Conservation (phyloP, 2,113 vertebrate species). For the Machaerirhynchus nigripectus region DNA sequence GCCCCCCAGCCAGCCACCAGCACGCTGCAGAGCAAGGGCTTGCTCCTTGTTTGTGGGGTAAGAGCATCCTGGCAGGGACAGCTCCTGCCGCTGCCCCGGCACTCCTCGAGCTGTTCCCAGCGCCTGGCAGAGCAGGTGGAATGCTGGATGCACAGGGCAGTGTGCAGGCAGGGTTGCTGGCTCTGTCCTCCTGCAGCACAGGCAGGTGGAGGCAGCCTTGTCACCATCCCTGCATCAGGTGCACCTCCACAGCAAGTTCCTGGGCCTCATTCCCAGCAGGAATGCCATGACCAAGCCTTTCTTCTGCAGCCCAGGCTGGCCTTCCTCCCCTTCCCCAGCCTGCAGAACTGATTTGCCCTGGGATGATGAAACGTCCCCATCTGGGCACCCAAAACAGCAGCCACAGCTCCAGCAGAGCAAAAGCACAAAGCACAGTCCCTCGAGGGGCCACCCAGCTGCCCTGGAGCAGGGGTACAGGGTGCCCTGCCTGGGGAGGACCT, state of each 20-base stretch:
- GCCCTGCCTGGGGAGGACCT: background rate
- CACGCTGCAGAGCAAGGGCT: background rate
- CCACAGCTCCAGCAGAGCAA: rapidly evolving
- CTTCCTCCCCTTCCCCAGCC: background rate
- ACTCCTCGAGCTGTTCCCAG: background rate
- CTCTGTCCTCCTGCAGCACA: rapidly evolving
- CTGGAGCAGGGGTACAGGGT: background rate
- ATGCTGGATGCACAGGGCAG: no score
- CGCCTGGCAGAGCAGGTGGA: rapidly evolving
- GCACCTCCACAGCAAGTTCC: background rate
- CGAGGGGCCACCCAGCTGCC: rapidly evolving
- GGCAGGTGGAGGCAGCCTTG: background rate
- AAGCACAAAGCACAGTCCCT: rapidly evolving
- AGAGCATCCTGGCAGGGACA: background rate
- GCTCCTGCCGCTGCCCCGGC: background rate
- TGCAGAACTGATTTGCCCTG: background rate
- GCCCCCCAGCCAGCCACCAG: background rate
- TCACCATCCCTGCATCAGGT: no score
- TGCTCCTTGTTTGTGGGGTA: background rate
- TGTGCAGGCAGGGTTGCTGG: background rate
- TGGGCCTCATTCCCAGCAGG: background rate
- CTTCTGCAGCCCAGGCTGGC: background rate
- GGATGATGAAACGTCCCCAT: rapidly evolving
- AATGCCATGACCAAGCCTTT: background rate
- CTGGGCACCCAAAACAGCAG: background rate